Evolutionary conservation across 1,140 invertebrate genomes (phyloP).

Genomic region (Notospermus geniculatus): DNA sequence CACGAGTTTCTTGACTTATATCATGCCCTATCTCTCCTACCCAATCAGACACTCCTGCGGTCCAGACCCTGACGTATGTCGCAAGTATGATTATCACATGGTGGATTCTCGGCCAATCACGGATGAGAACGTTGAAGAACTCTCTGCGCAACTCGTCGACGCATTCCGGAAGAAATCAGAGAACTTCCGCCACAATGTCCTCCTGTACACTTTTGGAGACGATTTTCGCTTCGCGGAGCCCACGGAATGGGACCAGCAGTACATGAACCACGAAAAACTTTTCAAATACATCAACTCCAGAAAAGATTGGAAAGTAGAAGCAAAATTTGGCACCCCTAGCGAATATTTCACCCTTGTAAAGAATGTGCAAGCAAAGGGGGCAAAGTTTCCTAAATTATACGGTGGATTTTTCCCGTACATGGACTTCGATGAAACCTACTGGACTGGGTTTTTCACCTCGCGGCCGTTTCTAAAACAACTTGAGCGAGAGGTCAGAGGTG

Average conservation of each 20-base stretch:
- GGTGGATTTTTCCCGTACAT: conserved; percentile 95
- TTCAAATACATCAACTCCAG: conserved; percentile 84
- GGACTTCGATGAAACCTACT: conserved; percentile 93
- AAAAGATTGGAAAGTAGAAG: conserved; percentile 76
- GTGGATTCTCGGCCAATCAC: neutral
- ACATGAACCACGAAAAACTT: conserved; percentile 83
- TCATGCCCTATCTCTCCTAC: conserved; percentile 99
- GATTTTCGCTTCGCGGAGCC: conserved; percentile 89
- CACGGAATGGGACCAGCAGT: conserved; percentile 91
- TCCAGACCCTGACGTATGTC: conserved; percentile 95
- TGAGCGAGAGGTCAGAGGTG: conserved; percentile 78
- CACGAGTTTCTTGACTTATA: conserved; percentile 80
- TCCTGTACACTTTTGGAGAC: conserved; percentile 90
- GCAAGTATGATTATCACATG: conserved; percentile 94
- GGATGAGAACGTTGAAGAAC: neutral
- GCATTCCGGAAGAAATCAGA: conserved; percentile 97
- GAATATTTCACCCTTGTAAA: conserved; percentile 81
- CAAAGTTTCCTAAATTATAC: conserved; percentile 57
- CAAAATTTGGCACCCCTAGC: conserved; percentile 80
- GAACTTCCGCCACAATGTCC: conserved; percentile 82
- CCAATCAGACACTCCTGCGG: conserved; percentile 98
- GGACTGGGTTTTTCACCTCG: conserved; percentile 95
- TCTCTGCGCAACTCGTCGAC: conserved; percentile 75
- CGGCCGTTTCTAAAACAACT: conserved; percentile 89
- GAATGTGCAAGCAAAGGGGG: conserved; percentile 26